Evolutionary conservation across 2,888 invertebrate genomes (phyloP).

Genomic region (Odontothrips loti): DNA sequence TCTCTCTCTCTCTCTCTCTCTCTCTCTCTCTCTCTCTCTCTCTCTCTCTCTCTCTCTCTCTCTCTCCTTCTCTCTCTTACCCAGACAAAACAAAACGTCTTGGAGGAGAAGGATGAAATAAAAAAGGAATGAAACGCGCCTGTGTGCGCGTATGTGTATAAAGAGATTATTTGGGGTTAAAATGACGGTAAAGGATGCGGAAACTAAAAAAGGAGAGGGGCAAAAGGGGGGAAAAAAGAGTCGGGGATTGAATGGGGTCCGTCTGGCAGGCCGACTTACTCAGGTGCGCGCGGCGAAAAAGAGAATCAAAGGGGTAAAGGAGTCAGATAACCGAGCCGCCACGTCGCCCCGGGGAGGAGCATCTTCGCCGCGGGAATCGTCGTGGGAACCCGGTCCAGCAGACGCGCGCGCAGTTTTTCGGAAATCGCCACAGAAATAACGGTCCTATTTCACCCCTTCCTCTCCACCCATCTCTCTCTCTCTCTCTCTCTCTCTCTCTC

Average conservation of each 20-base stretch:
- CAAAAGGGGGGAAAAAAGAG: background rate
- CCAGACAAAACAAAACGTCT: slow-evolving; percentile 11
- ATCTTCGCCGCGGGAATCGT: too few relatives aligned
- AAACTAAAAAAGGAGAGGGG: background rate
- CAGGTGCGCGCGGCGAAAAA: background rate
- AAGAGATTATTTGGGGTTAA: slow-evolving; percentile 26
- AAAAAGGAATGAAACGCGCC: background rate
- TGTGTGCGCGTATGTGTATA: background rate
- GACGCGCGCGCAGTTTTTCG: too few relatives aligned
- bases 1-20: background rate
- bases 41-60: background rate
- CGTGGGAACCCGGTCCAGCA: too few relatives aligned
- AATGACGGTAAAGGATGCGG: slow-evolving; percentile 24
- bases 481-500: too few relatives aligned
- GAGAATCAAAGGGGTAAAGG: background rate
- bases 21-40: background rate
- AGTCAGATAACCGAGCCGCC: background rate
- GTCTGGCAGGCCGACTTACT: background rate
- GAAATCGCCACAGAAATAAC: too few relatives aligned
- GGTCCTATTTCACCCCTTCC: too few relatives aligned
- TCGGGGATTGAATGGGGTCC: background rate
- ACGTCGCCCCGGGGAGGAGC: background rate
- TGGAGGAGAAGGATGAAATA: background rate
- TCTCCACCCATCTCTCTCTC: too few relatives aligned
- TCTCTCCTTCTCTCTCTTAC: background rate